Evolutionary conservation across 1,140 invertebrate genomes (phyloP), one percentile per base, ranked within the genome.

Genomic region (Nautilus pompilius): DNA sequence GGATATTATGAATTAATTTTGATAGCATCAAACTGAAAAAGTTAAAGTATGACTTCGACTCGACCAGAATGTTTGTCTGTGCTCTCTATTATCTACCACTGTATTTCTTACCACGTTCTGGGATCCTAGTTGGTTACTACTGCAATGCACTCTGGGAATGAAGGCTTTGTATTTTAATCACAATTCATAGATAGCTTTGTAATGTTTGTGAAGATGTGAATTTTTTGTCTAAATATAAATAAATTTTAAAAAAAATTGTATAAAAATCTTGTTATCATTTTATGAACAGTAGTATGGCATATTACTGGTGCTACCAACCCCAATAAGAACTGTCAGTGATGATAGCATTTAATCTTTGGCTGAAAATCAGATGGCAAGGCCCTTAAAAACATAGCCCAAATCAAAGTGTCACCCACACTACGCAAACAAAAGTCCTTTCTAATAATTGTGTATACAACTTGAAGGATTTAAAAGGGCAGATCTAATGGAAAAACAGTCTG

Each of bases 121-220:
- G 17, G 24, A 53, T n/a, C n/a, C n/a, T n/a, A n/a, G n/a, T 28
- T 53, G 49, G 20, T 24, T 28, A 53, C 49, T 53, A n/a, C n/a
- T 53, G n/a, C 49, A 53, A 53, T 53, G 49, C 49, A 53, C 49
- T 53, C 49, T 53, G 49, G 49, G 49, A 53, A 20, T 53, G 26
- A 53, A 53, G 24, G 49, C 49, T 53, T 28, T 13, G 20, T 17
- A 49, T 49, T 22, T 49, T 53, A n/a, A 22, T 53, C 49, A 53
- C 49, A 24, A 17, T 22, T 53, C 5, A 53, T 53, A 24, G 26
- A 6, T 53, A 53, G 49, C 24, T 53, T 53, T 53, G 49, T 53
- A 53, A 20, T 53, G 49, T 53, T 53, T 53, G 49, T 53, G 49
- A 8, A 53, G 22, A 53, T 53, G 49, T 53, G 49, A 53, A 53